Conservation (phyloP, 2,113 vertebrate species). For the Upupa epops region DNA sequence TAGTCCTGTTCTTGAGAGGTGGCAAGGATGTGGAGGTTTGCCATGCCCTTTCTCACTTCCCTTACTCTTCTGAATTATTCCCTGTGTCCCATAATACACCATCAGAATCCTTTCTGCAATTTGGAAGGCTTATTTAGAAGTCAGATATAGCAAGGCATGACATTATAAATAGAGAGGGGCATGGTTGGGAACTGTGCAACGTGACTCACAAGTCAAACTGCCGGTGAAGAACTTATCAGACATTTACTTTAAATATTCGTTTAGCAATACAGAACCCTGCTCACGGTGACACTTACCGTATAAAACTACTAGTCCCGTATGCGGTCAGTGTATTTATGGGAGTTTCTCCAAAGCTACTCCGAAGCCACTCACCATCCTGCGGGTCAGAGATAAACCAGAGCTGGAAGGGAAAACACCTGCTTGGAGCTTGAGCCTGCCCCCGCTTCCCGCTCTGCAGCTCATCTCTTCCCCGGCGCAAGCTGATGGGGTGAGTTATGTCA, state of each 20-base stretch:
- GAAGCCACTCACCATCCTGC: background rate
- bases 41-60: background rate
- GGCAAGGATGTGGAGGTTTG: background rate
- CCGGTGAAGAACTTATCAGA: constrained; percentile 23
- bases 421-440: background rate
- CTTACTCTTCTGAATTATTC: background rate
- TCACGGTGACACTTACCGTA: background rate
- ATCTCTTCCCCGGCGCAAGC: background rate
- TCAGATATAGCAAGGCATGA: constrained; percentile 65
- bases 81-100: background rate
- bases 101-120: constrained; percentile 12
- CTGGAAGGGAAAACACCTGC: background rate
- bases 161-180: constrained; percentile 75
- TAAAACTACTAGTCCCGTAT: background rate
- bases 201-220: constrained; percentile 63
- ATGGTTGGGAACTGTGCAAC: constrained; percentile 47
- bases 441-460: background rate
- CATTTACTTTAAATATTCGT: constrained; percentile 55
- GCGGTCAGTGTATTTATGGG: background rate
- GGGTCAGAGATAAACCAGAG: background rate
- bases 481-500: background rate
- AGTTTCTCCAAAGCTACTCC: background rate
- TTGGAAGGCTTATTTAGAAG: constrained; percentile 54
- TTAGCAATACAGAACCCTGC: constrained; percentile 1
- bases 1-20: background rate